Evolutionary conservation across 2,113 vertebrate species (phyloP).

Genomic region (Xiphophorus maculatus): DNA sequence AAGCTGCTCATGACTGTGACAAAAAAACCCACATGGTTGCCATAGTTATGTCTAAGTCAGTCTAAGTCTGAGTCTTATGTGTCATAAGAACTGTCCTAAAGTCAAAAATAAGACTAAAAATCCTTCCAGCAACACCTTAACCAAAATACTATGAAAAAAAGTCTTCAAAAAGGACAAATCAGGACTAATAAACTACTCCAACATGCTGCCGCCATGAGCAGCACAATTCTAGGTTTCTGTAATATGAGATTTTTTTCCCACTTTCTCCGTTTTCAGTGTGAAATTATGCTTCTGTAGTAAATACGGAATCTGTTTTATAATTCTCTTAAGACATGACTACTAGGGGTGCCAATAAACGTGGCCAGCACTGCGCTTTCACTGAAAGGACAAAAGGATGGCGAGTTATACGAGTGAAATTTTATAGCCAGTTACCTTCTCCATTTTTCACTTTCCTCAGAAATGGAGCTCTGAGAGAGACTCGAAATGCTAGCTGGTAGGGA

Average conservation of each 20-base stretch:
- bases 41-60: too few relatives aligned
- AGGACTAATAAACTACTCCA: too few relatives aligned
- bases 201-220: too few relatives aligned
- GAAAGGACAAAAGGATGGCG: background rate
- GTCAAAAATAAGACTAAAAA: too few relatives aligned
- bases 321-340: background rate
- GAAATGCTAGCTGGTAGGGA: background rate
- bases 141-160: too few relatives aligned
- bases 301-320: background rate
- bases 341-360: background rate
- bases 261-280: background rate
- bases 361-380: background rate
- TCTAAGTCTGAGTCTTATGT: too few relatives aligned
- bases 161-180: too few relatives aligned
- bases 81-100: too few relatives aligned
- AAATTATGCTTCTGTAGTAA: background rate
- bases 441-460: background rate
- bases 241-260: background rate
- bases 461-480: background rate
- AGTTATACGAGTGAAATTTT: background rate
- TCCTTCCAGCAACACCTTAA: too few relatives aligned
- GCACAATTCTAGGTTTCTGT: too few relatives aligned
- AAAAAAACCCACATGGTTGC: too few relatives aligned
- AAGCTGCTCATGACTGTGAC: too few relatives aligned
- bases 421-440: background rate